Base-by-base conservation (phyloP, 2,113 vertebrate species). In the Cololabis saira region DNA sequence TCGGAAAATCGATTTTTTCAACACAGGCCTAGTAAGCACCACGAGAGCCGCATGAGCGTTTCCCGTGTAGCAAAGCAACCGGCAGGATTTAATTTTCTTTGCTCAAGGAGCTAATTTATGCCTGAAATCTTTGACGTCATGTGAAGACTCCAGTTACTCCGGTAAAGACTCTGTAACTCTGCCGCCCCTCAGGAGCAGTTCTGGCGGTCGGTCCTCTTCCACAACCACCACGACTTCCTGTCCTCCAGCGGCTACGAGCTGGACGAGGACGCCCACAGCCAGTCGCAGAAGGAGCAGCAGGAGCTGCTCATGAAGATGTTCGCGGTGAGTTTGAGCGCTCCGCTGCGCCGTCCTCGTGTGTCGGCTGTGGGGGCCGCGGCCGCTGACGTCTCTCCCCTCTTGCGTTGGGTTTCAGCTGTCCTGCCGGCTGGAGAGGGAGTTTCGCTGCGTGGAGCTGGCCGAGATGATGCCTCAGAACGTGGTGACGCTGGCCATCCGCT, bases 251-350 rank as follows among this genome's bases (percentile, higher is more conserved):
- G 94, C 62, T 98, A 97, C 12, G 95, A 97, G 80, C 71, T 93
- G 1, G 93, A 97, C 67, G 95, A 95, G 81, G 94, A 76, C 1
- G 84, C 59, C 19, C 94, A 91, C 93, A 92, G 33, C 48, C 92
- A 85, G 61, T 89, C 92, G 1, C 78, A 94, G 80, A 98, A 94
- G 79, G 95, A 97, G 54, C 96, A 99, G 71, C 97, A 99, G 77
- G 96, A 97, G 74, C 92, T 98, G 54, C 67, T 99, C 57, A 96
- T 99, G 94, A 99, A 98, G 90, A 95, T 99, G 94, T 96, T 99
- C 84, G 98, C 97, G 0, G 98, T 99, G 69, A 97, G 97, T 94
- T 24, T 12, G 16, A 33, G 5, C 14, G 14, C 17, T 8, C 15
- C 5, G 7, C 2, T 47, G 0, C 44, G 24, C 24, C 24, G 24